Percentiles rank a stretch among this genome's conserved stretches.
Evolutionary conservation across 2,888 invertebrate species (phyloP).

Genomic region (Ferdinandea cuprea): DNA sequence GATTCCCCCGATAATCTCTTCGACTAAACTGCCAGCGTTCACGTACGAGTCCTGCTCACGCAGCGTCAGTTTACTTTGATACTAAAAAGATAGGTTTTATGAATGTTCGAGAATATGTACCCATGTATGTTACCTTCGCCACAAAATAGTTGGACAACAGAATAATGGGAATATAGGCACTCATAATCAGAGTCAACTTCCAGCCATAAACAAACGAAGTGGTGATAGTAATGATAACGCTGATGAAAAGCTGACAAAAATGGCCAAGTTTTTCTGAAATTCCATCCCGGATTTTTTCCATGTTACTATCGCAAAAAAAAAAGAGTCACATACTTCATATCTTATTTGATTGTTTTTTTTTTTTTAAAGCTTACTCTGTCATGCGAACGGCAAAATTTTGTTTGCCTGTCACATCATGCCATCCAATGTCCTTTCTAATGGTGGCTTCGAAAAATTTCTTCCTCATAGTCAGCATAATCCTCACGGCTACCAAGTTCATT

Average conservation of each 20-base stretch:
- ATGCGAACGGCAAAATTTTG: conserved; percentile 89
- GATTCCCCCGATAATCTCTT: conserved; percentile 89
- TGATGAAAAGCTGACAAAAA: conserved; percentile 86
- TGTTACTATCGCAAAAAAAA: conserved; percentile 84
- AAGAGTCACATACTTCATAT: background rate
- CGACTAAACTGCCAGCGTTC: conserved; percentile 89
- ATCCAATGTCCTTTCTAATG: conserved; percentile 88
- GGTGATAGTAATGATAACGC: conserved; percentile 76
- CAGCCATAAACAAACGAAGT: conserved; percentile 91
- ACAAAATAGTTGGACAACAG: conserved; percentile 89
- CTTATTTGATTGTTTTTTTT: no score
- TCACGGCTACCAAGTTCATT: conserved; percentile 86
- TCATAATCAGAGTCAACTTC: conserved; percentile 91
- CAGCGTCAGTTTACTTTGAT: conserved; percentile 86
- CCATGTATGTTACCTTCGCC: conserved; percentile 85
- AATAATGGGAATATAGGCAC: conserved; percentile 90
- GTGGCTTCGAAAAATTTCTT: conserved; percentile 86
- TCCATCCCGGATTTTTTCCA: conserved; percentile 91
- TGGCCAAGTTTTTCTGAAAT: conserved; percentile 92
- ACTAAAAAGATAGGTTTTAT: conserved; percentile 80
- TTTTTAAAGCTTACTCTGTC: conserved; percentile 85
- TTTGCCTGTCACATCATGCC: conserved; percentile 88
- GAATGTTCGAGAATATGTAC: background rate
- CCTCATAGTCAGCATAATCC: conserved; percentile 85
- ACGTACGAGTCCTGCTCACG: conserved; percentile 89